Conservation (phyloP, 23 tunicate genomes). For the Trididemnum clinides region DNA sequence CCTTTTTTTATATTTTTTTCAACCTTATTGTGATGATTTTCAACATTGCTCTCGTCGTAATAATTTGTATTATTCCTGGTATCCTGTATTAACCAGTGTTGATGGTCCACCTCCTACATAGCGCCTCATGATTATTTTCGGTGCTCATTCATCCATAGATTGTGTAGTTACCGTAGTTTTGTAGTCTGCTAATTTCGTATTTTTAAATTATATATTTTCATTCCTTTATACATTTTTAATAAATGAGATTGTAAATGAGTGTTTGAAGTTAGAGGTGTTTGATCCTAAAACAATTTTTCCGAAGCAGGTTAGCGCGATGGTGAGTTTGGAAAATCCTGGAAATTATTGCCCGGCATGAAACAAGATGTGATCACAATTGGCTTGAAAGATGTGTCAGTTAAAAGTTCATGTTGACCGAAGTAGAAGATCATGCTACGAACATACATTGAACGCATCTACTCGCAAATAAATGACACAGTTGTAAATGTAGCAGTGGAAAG, state of each 20-base stretch:
- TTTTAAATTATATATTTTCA: background rate
- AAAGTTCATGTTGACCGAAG: too few relatives aligned
- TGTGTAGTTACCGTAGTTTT: background rate
- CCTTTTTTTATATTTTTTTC: background rate
- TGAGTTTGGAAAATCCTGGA: background rate
- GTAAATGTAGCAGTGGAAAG: too few relatives aligned
- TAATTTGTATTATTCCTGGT: slow-evolving; percentile 40
- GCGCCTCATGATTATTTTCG: background rate
- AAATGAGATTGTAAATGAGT: background rate
- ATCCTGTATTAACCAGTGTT: slow-evolving; percentile 54
- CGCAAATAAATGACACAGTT: too few relatives aligned
- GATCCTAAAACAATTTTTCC: background rate
- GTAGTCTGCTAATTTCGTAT: background rate
- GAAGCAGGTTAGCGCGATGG: background rate
- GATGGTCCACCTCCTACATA: slow-evolving; percentile 81
- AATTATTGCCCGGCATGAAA: background rate
- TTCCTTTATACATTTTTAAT: background rate
- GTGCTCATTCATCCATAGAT: background rate
- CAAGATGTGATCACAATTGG: too few relatives aligned
- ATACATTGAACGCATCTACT: too few relatives aligned
- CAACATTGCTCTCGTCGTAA: slow-evolving; percentile 52
- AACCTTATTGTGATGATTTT: slow-evolving; percentile 39
- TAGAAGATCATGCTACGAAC: too few relatives aligned
- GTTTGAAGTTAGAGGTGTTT: background rate
- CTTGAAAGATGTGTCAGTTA: too few relatives aligned